Evolutionary conservation across 2,888 invertebrate species (phyloP).

Genomic region (Zhuqinia jingwanae): DNA sequence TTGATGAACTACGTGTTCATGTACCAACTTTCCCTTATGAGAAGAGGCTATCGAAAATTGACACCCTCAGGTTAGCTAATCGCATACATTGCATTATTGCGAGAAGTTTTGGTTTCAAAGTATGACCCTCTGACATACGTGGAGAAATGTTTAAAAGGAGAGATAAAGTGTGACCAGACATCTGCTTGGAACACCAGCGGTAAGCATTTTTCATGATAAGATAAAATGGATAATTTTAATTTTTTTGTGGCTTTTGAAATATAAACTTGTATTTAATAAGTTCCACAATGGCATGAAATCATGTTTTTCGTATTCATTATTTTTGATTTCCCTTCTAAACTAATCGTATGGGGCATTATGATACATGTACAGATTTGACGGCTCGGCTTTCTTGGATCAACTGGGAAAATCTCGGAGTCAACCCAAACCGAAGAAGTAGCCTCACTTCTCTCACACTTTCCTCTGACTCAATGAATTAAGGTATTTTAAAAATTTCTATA

Average conservation of each 20-base stretch:
- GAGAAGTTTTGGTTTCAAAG: slow-evolving; percentile 93
- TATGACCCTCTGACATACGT: slow-evolving; percentile 96
- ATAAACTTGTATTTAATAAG: too few relatives aligned
- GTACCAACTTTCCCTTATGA: slow-evolving; percentile 99
- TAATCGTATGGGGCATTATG: slow-evolving; percentile 51
- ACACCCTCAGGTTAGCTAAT: slow-evolving; percentile 98
- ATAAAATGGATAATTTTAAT: background rate
- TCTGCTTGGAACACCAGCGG: slow-evolving; percentile 99
- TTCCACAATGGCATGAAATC: background rate
- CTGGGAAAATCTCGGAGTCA: slow-evolving; percentile 98
- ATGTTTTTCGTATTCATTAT: background rate
- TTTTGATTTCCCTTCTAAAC: background rate
- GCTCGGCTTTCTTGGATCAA: slow-evolving; percentile 99
- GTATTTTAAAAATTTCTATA: too few relatives aligned
- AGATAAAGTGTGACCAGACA: slow-evolving; percentile 90
- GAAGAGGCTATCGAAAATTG: slow-evolving; percentile 98
- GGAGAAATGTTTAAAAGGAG: slow-evolving; percentile 93
- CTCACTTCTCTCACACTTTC: slow-evolving; percentile 90
- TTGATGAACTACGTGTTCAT: slow-evolving; percentile 98
- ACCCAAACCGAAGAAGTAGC: slow-evolving; percentile 91
- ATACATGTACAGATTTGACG: slow-evolving; percentile 89
- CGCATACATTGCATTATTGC: slow-evolving; percentile 96
- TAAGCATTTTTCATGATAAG: slow-evolving; percentile 81
- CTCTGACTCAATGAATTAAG: slow-evolving; percentile 83
- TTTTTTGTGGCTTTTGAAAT: background rate